Percentiles rank a stretch among this genome's conserved stretches.
Evolutionary conservation across 2,113 vertebrate genomes (phyloP).

Genomic region (Misgurnus anguillicaudatus): DNA sequence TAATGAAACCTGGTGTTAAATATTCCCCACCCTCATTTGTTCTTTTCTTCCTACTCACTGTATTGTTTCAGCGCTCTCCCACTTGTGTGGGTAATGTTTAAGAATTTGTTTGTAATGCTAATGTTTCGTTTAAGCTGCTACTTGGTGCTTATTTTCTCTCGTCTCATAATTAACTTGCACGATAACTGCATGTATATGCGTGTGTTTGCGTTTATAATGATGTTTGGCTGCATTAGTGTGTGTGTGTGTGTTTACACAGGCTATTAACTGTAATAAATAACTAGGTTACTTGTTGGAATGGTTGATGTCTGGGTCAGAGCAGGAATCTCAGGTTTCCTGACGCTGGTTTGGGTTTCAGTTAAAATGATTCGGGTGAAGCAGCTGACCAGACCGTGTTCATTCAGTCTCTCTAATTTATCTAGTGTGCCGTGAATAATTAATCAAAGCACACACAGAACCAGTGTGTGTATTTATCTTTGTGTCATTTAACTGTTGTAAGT

Average conservation of each 20-base stretch:
- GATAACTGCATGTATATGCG: background rate
- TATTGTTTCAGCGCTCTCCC: background rate
- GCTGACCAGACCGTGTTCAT: conserved; percentile 26
- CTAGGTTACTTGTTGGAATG: conserved; percentile 51
- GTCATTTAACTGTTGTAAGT: background rate
- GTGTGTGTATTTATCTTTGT: conserved; percentile 43
- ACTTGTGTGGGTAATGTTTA: background rate
- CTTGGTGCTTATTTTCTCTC: background rate
- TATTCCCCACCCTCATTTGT: conserved; percentile 18
- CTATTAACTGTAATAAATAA: conserved; percentile 42
- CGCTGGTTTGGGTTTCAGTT: conserved; percentile 34
- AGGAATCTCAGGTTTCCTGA: conserved; percentile 21
- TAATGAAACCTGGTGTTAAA: conserved; percentile 33
- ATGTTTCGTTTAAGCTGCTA: conserved; percentile 21
- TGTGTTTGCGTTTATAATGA: conserved; percentile 13
- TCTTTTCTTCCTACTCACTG: background rate
- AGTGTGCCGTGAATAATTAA: conserved; percentile 34
- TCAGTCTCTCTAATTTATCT: conserved; percentile 26
- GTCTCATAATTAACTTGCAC: background rate
- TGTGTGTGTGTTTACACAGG: conserved; percentile 46
- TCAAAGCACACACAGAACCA: conserved; percentile 25
- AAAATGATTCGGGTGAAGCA: conserved; percentile 26
- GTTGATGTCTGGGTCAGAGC: conserved; percentile 52
- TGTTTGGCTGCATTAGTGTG: conserved; percentile 21
- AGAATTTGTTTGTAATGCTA: conserved; percentile 11